Conservation (phyloP, 2,888 invertebrate genomes). For the Ellobium chinense region DNA sequence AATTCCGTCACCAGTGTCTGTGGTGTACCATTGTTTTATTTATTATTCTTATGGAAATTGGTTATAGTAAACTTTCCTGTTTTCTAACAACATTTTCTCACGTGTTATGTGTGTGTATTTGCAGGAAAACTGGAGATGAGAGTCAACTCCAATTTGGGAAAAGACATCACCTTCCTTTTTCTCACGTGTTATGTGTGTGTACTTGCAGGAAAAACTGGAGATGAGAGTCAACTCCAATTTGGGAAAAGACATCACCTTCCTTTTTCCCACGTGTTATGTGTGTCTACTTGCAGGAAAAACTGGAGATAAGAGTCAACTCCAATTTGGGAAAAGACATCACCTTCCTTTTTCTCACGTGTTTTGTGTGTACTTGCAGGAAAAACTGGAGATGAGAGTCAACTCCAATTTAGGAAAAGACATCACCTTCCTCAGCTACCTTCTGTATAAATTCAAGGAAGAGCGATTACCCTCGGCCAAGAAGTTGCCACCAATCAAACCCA, state of each 20-base stretch:
- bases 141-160: conserved; percentile 61
- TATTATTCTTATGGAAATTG: no score
- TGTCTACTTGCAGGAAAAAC: conserved; percentile 53
- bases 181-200: no score
- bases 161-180: conserved; percentile 66
- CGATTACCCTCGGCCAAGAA: conserved; percentile 58
- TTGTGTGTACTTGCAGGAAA: conserved; percentile 46
- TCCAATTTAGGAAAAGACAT: conserved; percentile 66
- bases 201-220: conserved; percentile 58
- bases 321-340: conserved; percentile 66
- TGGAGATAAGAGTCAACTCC: conserved; percentile 62
- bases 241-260: conserved; percentile 66
- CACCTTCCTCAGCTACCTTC: conserved; percentile 66
- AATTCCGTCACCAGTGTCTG: no score
- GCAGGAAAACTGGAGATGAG: conserved; percentile 62
- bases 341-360: conserved; percentile 55
- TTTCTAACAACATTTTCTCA: no score
- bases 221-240: conserved; percentile 62
- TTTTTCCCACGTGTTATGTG: conserved; percentile 42
- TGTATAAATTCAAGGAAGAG: conserved; percentile 67
- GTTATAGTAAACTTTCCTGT: no score
- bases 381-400: conserved; percentile 62
- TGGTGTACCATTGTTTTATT: no score
- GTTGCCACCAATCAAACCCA: conserved; percentile 61
- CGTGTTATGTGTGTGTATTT: background rate